Conservation (phyloP, 92 coral and sea anemone species). For the Ricordea florida region DNA sequence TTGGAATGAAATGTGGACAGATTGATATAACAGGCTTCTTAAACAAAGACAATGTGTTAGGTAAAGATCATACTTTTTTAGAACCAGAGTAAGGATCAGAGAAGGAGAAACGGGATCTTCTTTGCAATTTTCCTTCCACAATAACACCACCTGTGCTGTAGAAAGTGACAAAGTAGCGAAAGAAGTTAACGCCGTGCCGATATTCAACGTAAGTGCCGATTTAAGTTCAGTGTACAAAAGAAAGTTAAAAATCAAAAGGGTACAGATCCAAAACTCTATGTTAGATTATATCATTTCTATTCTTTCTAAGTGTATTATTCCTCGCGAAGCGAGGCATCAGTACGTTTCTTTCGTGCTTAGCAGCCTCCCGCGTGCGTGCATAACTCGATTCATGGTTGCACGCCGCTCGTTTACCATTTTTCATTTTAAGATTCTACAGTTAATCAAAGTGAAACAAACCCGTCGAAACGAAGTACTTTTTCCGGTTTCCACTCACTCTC, state of each 20-base stretch:
- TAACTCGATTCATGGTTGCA: background rate
- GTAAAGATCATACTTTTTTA: slow-evolving; percentile 44
- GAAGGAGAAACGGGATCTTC: slow-evolving; percentile 66
- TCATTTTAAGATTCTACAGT: background rate
- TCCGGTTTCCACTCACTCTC: slow-evolving; percentile 67
- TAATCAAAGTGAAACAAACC: no score
- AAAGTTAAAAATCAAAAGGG: no score
- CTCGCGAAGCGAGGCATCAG: no score
- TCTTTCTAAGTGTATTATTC: no score
- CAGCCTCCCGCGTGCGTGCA: no score
- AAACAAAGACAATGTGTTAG: background rate
- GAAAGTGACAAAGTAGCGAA: background rate
- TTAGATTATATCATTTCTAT: no score
- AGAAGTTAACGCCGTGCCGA: background rate
- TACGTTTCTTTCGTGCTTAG: no score
- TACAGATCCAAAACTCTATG: no score
- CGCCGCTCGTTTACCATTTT: background rate
- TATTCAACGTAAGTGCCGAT: no score
- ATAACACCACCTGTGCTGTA: slow-evolving; percentile 58
- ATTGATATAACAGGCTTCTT: background rate
- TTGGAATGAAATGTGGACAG: no score
- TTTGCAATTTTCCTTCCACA: slow-evolving; percentile 67
- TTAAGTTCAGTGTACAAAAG: no score
- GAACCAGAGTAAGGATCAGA: slow-evolving; percentile 63
- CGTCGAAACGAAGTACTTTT: slow-evolving; percentile 43